Conservation (phyloP, 1,140 invertebrate species). For the Neuroterus valhalla region DNA sequence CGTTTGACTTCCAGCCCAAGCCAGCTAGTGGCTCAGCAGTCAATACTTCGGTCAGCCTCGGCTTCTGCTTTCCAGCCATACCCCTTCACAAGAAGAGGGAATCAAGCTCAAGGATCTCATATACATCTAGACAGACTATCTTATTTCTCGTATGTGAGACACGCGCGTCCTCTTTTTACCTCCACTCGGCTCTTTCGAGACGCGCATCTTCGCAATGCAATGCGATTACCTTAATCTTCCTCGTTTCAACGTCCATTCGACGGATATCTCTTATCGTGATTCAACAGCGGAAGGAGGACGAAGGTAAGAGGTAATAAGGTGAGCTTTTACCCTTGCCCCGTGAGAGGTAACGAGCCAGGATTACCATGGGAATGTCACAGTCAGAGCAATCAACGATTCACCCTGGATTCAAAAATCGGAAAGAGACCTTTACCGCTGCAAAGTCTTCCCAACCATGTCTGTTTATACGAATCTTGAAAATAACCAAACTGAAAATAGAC, state of each 20-base stretch:
- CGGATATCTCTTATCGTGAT: constrained; percentile 37
- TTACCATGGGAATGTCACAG: constrained; percentile 40
- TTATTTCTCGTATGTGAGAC: neutral
- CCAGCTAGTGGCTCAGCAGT: constrained; percentile 31
- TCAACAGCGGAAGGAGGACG: constrained; percentile 21
- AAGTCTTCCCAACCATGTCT: no score
- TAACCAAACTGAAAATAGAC: no score
- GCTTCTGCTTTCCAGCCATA: neutral
- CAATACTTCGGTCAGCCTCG: constrained; percentile 2
- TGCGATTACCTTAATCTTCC: constrained; percentile 40
- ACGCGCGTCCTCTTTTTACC: constrained; percentile 29
- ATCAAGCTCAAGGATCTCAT: no score
- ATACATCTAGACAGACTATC: no score
- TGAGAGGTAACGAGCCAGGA: constrained; percentile 41
- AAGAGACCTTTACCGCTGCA: no score
- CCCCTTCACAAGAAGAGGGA: no score
- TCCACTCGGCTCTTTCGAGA: constrained; percentile 25
- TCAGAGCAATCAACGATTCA: constrained; percentile 32
- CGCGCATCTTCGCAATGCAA: constrained; percentile 36
- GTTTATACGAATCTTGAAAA: no score
- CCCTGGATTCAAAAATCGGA: no score
- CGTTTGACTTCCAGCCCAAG: constrained; percentile 50
- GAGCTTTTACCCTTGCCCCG: constrained; percentile 32
- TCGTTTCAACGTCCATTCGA: constrained; percentile 46
- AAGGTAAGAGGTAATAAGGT: constrained; percentile 39